A percentile compares a stretch with the other conserved stretches of the same genome.
phyloP scores from a whole-genome alignment of 2,113 vertebrate species.

The Geococcyx californianus region DNA sequence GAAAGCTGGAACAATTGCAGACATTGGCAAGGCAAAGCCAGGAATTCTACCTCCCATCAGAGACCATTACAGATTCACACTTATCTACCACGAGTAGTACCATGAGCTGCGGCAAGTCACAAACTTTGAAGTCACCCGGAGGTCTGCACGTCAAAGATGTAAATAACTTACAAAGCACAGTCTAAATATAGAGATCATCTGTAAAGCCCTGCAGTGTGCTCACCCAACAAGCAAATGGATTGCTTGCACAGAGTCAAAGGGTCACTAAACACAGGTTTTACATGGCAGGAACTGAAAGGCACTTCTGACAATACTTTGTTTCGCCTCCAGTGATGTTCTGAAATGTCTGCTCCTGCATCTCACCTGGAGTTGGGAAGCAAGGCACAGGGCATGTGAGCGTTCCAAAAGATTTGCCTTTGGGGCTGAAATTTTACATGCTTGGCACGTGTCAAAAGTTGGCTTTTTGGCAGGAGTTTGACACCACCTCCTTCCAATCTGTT shows the following conservation, averaged over 20 bases:
- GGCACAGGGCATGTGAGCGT: neutral
- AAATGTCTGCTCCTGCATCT: neutral
- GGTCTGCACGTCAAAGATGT: neutral
- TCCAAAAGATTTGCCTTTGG: neutral
- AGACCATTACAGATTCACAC: neutral
- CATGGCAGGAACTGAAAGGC: neutral
- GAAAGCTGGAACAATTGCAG: neutral
- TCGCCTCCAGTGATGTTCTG: neutral
- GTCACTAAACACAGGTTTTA: neutral
- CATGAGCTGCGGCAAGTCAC: neutral
- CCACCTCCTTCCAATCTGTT: neutral
- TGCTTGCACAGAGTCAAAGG: neutral
- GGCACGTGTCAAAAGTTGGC: neutral
- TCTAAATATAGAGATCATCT: neutral
- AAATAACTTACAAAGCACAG: neutral
- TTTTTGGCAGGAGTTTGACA: neutral
- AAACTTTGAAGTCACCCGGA: neutral
- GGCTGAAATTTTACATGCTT: neutral
- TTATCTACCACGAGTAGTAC: neutral
- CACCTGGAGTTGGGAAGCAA: conserved; percentile 1
- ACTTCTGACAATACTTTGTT: neutral
- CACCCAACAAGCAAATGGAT: neutral
- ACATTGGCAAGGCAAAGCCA: neutral
- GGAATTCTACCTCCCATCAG: neutral
- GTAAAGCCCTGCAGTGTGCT: neutral